phyloP scores from a whole-genome alignment of 2,797 vertebrate species.

The Semotilus atromaculatus region DNA sequence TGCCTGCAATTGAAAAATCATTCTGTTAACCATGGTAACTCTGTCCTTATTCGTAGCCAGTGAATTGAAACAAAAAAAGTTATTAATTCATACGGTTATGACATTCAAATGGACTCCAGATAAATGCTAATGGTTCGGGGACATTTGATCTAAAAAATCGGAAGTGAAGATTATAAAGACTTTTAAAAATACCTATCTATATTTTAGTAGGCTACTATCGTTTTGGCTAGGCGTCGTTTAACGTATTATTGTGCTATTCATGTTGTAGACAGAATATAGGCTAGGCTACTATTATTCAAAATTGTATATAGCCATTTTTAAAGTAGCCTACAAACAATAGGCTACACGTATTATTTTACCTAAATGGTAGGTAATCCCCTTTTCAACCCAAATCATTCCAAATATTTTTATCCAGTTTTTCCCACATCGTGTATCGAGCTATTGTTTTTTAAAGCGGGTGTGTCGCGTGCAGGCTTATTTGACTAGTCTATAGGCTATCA shows the following conservation, averaged over 20 bases:
- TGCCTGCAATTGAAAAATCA: constrained; percentile 80
- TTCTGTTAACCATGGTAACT: constrained; percentile 80
- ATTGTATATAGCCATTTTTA: background rate
- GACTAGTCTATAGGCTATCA: background rate
- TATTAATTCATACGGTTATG: constrained; percentile 70
- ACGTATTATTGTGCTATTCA: background rate
- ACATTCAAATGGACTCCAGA: constrained; percentile 63
- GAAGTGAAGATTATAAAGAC: constrained; percentile 6
- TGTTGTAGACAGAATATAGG: background rate
- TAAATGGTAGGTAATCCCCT: background rate
- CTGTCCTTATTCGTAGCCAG: constrained; percentile 75
- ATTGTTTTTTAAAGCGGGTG: background rate
- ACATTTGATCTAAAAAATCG: constrained; percentile 5
- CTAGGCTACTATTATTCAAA: background rate
- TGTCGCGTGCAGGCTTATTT: background rate
- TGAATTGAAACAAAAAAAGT: constrained; percentile 77
- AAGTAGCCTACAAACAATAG: no score
- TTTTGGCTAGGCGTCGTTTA: background rate
- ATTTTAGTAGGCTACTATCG: background rate
- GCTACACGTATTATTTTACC: background rate
- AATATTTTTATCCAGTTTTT: background rate
- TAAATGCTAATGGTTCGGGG: background rate
- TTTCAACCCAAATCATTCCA: background rate
- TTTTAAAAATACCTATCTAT: background rate
- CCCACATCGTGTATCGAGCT: background rate